These are phyloP conservation scores for Microcaecilia unicolor DNA, from an alignment of 2,797 vertebrate genomes.

Conservation along the genomic window DNA sequence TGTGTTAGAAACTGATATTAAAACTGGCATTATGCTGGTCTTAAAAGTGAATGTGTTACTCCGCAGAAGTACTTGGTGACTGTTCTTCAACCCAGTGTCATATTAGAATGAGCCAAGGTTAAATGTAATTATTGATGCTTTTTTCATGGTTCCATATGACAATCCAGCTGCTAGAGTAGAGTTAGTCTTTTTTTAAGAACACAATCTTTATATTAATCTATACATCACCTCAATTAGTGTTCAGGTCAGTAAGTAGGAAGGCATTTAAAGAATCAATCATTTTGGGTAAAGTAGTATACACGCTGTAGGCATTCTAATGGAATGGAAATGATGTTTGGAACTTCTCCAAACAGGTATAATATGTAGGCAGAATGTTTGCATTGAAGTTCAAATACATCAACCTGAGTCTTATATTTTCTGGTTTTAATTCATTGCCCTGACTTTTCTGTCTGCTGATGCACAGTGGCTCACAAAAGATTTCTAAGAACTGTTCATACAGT, in stretches of 20 bases:
- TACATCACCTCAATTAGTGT: conserved; percentile 51
- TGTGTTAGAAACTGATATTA: too few relatives aligned
- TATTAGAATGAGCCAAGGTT: too few relatives aligned
- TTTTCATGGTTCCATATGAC: conserved; percentile 9
- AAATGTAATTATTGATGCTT: too few relatives aligned
- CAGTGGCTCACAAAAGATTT: conserved; percentile 26
- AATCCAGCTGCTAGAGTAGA: conserved; percentile 24
- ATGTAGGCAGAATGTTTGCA: conserved; percentile 59
- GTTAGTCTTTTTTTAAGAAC: conserved; percentile 39
- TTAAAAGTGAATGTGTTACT: too few relatives aligned
- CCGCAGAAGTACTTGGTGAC: too few relatives aligned
- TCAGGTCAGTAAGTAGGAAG: conserved; percentile 51
- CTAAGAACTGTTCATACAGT: conserved; percentile 1
- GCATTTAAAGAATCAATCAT: conserved; percentile 60
- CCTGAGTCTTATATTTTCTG: conserved; percentile 40
- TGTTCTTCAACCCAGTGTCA: too few relatives aligned
- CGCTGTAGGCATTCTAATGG: conserved; percentile 52
- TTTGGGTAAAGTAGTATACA: conserved; percentile 50
- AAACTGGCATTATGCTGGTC: too few relatives aligned
- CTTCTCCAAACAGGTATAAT: conserved; percentile 46
- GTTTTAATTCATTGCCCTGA: conserved; percentile 56
- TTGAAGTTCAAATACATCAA: conserved; percentile 56
- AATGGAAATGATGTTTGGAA: conserved; percentile 60
- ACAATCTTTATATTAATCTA: conserved; percentile 42
- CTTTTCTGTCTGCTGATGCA: conserved; percentile 31